Evolutionary conservation across 23 tunicate genomes (phyloP), one percentile per base, ranked within the genome.

Genomic region (Halocynthia roretzi): DNA sequence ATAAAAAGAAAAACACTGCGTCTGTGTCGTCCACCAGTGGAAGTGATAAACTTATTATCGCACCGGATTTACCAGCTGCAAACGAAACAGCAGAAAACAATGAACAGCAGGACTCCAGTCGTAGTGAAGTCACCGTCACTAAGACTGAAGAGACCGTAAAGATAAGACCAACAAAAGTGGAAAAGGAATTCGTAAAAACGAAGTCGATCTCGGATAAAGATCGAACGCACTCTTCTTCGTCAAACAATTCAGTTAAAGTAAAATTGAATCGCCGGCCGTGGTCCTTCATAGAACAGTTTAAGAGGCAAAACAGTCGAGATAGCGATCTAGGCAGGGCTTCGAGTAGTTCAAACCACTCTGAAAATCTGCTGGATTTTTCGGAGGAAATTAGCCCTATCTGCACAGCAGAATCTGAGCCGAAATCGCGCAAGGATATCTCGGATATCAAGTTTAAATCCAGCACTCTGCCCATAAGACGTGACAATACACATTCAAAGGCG

Each of bases 281-380:
- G 78, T 74, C 78, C 8, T 74, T 74, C 22, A 74, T 74, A 8
- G 78, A 74, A 19, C 78, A 74, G 22, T 21, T 74, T 53, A 53
- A 64, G 7, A 23, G 62, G 10, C 78, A 74, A 54, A 64, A 74
- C 56, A 74, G 78, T 54, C 20, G 78, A 20, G 78, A 74, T 14
- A 74, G 78, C 63, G 78, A 62, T 54, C 44, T 31, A 31, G 1
- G 44, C 44, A 31, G 44, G 44, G 44, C 44, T 31, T 31, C 44
- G 4, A 31, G 44, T 4, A 31, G 44, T 31, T 31, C 44, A 4
- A 31, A 31, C 44, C 44, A 31, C 44, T 31, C 44, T 31, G 44
- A 74, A 53, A 18, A 54, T 22, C 64, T 56, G 63, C 44, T 31
- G 44, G 44, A 31, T 31, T 31, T 31, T 31, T 31, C 44, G 4